Conservation (phyloP, 2,113 vertebrate genomes). For the Lepus americanus region DNA sequence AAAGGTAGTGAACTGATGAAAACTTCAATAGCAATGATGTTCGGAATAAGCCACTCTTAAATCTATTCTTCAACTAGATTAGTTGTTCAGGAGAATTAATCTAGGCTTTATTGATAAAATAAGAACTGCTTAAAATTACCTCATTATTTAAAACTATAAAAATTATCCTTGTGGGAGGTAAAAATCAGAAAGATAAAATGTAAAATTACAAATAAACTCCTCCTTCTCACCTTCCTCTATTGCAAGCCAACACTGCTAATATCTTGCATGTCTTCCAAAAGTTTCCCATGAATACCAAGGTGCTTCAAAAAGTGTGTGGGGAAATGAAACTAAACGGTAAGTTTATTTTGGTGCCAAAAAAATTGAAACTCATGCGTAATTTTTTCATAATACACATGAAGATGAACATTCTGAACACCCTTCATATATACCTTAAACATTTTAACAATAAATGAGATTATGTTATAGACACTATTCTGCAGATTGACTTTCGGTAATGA, state of each 20-base stretch:
- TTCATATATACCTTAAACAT: neutral
- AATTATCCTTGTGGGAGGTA: neutral
- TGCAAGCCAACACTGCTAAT: neutral
- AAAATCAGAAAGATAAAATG: neutral
- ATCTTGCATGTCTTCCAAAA: neutral
- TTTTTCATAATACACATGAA: neutral
- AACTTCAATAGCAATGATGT: neutral
- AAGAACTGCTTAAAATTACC: neutral
- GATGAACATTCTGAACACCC: no score
- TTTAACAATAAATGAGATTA: neutral
- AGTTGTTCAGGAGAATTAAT: slow-evolving; percentile 15
- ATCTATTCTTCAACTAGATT: slow-evolving; percentile 12
- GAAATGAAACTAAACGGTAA: no score
- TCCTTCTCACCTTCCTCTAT: neutral
- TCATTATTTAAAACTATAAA: slow-evolving; percentile 9
- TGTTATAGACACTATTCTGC: neutral
- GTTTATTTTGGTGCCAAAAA: no score
- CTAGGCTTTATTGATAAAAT: slow-evolving; percentile 13
- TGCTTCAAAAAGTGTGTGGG: no score
- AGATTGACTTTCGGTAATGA: neutral
- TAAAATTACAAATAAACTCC: neutral
- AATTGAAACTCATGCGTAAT: neutral
- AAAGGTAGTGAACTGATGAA: neutral
- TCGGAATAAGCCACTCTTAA: neutral
- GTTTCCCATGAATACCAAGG: neutral